Evolutionary conservation across 1,140 invertebrate genomes (phyloP).

Genomic region (Apis mellifera): Amel_HAv3.1 CM009939.2:6790001-6790500

Average conservation of each 20-base stretch:
- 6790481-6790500: no score
- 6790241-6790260: slow-evolving; percentile 64
- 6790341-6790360: slow-evolving; percentile 68
- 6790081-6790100: slow-evolving; percentile 83
- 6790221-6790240: slow-evolving; percentile 77
- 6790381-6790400: slow-evolving; percentile 12
- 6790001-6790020: slow-evolving; percentile 56
- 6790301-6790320: slow-evolving; percentile 78
- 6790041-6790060: slow-evolving; percentile 81
- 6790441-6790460: slow-evolving; percentile 20
- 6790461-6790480: no score
- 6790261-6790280: slow-evolving; percentile 68
- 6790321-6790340: slow-evolving; percentile 71
- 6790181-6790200: neutral
- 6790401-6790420: slow-evolving; percentile 11
- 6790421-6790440: neutral
- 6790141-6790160: slow-evolving; percentile 52
- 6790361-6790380: slow-evolving; percentile 51
- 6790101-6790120: slow-evolving; percentile 78
- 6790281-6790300: slow-evolving; percentile 78
- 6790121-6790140: slow-evolving; percentile 52
- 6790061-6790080: slow-evolving; percentile 80
- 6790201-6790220: slow-evolving; percentile 52
- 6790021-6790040: slow-evolving; percentile 69
- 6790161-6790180: slow-evolving; percentile 34